A percentile compares a stretch with the other conserved stretches of the same genome.
Conservation (phyloP, 1,140 invertebrate species). For the Drepana arcuata region DNA sequence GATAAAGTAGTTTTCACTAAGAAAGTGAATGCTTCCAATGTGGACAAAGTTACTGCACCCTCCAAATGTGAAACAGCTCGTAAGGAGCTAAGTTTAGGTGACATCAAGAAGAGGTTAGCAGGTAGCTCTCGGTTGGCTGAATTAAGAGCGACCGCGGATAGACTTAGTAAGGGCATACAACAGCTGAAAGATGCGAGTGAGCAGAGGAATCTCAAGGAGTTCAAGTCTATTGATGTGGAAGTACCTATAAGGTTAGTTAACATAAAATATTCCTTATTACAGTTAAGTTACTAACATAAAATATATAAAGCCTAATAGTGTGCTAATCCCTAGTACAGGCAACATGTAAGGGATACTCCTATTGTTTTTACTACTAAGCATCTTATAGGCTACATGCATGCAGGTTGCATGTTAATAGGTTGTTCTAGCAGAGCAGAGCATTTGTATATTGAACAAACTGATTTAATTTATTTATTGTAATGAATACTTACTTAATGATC, state of each 20-base stretch:
- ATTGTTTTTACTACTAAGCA: too few species aligned
- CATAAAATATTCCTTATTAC: too few species aligned
- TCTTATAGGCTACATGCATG: too few species aligned
- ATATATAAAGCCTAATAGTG: too few species aligned
- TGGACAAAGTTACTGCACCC: constrained; percentile 21
- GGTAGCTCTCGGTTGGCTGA: constrained; percentile 78
- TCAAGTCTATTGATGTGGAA: constrained; percentile 81
- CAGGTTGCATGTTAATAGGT: too few species aligned
- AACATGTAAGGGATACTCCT: too few species aligned
- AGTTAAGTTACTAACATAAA: too few species aligned
- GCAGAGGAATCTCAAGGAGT: constrained; percentile 75
- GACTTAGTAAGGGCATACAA: constrained; percentile 72
- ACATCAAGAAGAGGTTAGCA: constrained; percentile 77
- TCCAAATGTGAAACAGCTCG: constrained; percentile 47
- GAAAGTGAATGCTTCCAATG: constrained; percentile 39
- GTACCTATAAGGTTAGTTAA: constrained; percentile 76
- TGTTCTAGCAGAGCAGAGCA: too few species aligned
- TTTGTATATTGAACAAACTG: too few species aligned
- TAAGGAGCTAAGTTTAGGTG: constrained; percentile 76
- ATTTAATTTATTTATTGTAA: too few species aligned
- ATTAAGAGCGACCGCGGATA: constrained; percentile 75
- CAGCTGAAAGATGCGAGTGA: constrained; percentile 60
- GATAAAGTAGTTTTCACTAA: constrained; percentile 27
- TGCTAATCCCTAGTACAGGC: too few species aligned
- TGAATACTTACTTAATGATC: not conserved